A percentile compares a stretch with the other conserved stretches of the same genome.
These are phyloP conservation scores for Agrypnus murinus DNA, from an alignment of 2,888 invertebrate species.

Conservation along the genomic window DNA sequence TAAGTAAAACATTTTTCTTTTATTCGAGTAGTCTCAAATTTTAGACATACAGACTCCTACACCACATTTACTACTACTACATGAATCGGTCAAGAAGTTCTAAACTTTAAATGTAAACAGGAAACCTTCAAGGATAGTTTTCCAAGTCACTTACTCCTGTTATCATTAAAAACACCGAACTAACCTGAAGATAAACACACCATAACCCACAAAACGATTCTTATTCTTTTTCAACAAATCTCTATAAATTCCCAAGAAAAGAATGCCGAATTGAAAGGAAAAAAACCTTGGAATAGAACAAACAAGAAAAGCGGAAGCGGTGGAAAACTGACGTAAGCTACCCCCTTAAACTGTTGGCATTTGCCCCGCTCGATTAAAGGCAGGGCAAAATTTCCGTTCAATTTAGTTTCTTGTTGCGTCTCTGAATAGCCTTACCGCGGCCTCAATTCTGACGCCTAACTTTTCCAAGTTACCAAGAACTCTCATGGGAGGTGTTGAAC, in stretches of 20 bases:
- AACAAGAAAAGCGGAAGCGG: constrained; percentile 41
- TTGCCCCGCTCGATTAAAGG: constrained; percentile 66
- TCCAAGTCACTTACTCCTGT: constrained; percentile 31
- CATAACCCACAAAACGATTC: not conserved
- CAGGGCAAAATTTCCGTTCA: constrained; percentile 67
- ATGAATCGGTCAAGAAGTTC: constrained; percentile 22
- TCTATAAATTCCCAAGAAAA: not conserved
- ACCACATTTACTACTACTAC: no score
- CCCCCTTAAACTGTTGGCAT: constrained; percentile 61
- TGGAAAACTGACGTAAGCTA: constrained; percentile 45
- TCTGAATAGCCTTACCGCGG: constrained; percentile 58
- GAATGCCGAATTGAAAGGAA: not conserved
- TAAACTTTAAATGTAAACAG: constrained; percentile 30
- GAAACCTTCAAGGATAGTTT: constrained; percentile 35
- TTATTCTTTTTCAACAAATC: constrained; percentile 1
- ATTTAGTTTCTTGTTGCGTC: constrained; percentile 68
- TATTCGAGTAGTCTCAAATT: no score
- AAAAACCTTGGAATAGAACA: constrained; percentile 8
- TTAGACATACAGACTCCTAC: no score
- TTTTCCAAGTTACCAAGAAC: constrained; percentile 59
- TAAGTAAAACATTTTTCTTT: no score
- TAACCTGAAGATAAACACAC: not conserved
- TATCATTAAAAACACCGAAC: constrained; percentile 27
- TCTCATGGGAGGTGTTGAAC: constrained; percentile 61
- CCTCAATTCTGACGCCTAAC: constrained; percentile 56